A percentile compares a stretch with the other conserved stretches of the same genome.
Conservation (phyloP, 2,113 vertebrate species). For the Rostratula benghalensis region DNA sequence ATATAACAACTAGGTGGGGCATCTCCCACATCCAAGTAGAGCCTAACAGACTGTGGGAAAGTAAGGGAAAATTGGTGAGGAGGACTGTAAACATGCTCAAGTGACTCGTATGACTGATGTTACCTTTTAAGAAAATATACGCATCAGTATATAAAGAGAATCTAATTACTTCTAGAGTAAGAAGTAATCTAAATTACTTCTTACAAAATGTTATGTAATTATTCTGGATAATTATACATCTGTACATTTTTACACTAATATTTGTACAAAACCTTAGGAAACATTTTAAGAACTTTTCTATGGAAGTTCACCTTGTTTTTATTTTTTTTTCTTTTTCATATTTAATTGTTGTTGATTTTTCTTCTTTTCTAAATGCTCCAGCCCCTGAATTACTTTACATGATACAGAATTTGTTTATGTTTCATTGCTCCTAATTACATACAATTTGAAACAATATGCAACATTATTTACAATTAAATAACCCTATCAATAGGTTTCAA, state of each 20-base stretch:
- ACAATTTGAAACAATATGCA: not conserved
- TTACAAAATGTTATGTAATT: not conserved
- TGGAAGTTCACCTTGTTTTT: not conserved
- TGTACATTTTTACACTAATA: not conserved
- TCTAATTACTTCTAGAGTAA: too few relatives aligned
- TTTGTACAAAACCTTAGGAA: not conserved
- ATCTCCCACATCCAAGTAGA: not conserved
- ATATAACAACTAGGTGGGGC: not conserved
- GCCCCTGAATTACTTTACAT: not conserved
- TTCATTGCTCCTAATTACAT: not conserved
- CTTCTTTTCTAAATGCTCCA: not conserved
- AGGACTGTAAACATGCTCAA: too few relatives aligned
- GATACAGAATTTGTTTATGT: not conserved
- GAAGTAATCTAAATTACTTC: not conserved
- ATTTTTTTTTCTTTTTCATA: not conserved
- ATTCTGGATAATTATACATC: not conserved
- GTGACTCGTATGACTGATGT: too few relatives aligned
- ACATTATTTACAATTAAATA: not conserved
- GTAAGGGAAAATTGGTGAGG: too few relatives aligned
- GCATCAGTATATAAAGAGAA: not conserved
- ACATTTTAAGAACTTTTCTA: not conserved
- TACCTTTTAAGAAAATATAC: not conserved
- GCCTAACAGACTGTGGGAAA: not conserved
- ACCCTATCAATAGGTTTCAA: not conserved
- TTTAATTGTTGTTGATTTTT: rapidly evolving